Evolutionary conservation across 2,113 vertebrate species (phyloP).

Genomic region (Tinamus guttatus): DNA sequence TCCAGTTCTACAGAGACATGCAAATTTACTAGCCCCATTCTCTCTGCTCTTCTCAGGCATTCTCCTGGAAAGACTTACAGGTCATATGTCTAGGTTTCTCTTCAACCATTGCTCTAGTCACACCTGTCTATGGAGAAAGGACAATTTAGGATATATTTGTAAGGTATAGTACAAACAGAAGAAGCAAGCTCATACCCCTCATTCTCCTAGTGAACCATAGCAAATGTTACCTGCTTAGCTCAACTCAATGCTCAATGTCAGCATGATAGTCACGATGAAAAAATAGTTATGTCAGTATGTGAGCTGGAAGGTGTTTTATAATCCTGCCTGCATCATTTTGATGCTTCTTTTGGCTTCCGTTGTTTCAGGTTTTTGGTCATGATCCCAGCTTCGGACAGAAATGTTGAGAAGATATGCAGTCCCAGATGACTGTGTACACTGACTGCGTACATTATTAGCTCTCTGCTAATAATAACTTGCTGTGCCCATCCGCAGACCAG

Average conservation of each 20-base stretch:
- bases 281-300: rapidly evolving
- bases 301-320: not conserved
- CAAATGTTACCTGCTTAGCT: not conserved
- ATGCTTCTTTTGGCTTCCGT: not conserved
- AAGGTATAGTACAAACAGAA: not conserved
- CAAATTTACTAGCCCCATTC: not conserved
- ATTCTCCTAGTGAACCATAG: not conserved
- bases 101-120: not conserved
- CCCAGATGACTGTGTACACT: not conserved
- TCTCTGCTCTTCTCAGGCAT: not conserved
- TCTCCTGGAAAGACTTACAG: not conserved
- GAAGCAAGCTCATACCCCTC: not conserved
- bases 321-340: not conserved
- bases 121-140: too few relatives aligned
- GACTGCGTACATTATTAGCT: not conserved
- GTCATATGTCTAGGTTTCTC: not conserved
- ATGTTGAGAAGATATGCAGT: not conserved
- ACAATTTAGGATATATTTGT: not conserved
- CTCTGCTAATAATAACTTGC: not conserved
- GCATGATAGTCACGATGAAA: not conserved
- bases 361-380: not conserved
- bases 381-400: not conserved
- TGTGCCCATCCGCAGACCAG: rapidly evolving
- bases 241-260: not conserved
- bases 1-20: not conserved